phyloP scores from a whole-genome alignment of 2,888 invertebrate species.

The Linyphia triangularis region DNA sequence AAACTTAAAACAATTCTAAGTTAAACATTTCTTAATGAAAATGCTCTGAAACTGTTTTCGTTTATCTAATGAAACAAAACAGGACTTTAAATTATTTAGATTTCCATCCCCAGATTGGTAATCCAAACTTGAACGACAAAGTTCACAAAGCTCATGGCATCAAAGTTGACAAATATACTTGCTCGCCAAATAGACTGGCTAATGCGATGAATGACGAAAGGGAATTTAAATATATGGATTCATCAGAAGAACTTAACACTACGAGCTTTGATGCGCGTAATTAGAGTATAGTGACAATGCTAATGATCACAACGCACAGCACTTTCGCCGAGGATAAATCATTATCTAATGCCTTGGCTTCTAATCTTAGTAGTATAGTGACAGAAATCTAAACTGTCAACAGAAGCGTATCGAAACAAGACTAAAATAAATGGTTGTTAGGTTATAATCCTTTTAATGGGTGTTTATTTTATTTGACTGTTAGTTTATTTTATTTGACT shows the following conservation, averaged over 20 bases:
- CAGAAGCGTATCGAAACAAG: neutral
- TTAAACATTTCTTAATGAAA: too few relatives aligned
- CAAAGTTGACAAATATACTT: neutral
- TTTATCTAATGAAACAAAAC: too few relatives aligned
- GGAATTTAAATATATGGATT: neutral
- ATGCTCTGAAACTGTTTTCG: too few relatives aligned
- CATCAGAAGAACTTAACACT: constrained; percentile 32
- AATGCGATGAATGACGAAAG: neutral
- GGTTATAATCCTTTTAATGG: too few relatives aligned
- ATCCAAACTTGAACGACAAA: neutral
- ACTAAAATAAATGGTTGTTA: neutral
- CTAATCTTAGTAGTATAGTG: constrained; percentile 1
- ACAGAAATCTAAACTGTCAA: neutral
- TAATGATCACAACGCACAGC: constrained; percentile 16
- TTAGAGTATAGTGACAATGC: neutral
- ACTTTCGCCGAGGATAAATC: constrained; percentile 1
- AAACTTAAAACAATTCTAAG: too few relatives aligned
- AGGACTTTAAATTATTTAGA: too few relatives aligned
- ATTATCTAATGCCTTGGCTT: constrained; percentile 18
- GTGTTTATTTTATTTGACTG: neutral
- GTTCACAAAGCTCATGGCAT: neutral
- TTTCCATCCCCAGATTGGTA: neutral
- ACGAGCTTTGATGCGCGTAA: neutral
- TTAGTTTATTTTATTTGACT: constrained; percentile 1
- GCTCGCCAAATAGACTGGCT: neutral